Base-by-base conservation (phyloP, 1,140 invertebrate genomes). In the Hycleus phaleratus region DNA sequence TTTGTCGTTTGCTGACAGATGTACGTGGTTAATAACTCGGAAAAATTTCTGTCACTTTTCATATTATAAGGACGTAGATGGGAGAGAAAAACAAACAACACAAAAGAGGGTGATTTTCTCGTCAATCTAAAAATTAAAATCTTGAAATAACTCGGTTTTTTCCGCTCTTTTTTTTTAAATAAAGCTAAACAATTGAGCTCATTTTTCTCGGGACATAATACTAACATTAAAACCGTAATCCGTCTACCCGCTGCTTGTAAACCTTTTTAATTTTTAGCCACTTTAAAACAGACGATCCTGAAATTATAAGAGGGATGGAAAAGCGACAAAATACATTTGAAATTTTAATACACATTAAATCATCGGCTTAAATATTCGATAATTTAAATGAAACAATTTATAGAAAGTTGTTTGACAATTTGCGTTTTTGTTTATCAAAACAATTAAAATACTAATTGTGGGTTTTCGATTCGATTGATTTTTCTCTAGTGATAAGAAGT, bases 11-110 rank as follows among this genome's bases (percentile, higher is more conserved):
- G 67, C 67, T 67, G 67, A 68, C 67, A 68, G 65, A 68, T 68
- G 67, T 67, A 67, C 67, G 67, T 67, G 67, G 65, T 68, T 68
- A 69, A 69, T 69, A 68, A 62, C 52, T 65, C 56, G 64, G 66
- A 32, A 69, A 69, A 69, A 69, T 56, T 66, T 62, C 65, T 67
- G 65, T 69, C 67, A 67, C 65, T 67, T 69, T 64, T 63, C 62
- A 60, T 59, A 58, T 18, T 18, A 18, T 55, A 55, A 61, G 58
- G 50, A 57, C 7, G 4, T 4, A 32, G 32, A 32, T 5, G 32
- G 32, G 55, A 61, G 49, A 54, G 55, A 59, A 51, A 54, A 42
- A 43, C 47, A 51, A 32, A 7, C 4, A 7, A 32, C 32, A 32
- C 7, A 32, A 32, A 32, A 32, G 32, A 32, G 32, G 32, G 32